These are phyloP conservation scores for Aphelinus atriplicis DNA, from an alignment of 1,140 invertebrate genomes.

Conservation along the genomic window DNA sequence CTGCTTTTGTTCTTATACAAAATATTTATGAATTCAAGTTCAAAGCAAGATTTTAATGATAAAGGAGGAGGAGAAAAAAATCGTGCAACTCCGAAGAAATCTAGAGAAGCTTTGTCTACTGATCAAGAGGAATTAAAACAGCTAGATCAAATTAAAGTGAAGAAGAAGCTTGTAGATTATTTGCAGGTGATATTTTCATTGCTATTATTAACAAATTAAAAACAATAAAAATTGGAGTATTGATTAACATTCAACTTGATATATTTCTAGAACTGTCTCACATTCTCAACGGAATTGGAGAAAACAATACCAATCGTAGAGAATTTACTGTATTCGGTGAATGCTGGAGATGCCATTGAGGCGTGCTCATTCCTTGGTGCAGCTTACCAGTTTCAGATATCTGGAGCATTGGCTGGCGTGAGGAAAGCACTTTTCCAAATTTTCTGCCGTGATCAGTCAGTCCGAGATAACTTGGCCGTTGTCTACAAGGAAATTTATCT, in stretches of 20 bases:
- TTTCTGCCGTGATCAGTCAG: conserved; percentile 70
- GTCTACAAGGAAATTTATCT: conserved; percentile 77
- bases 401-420: conserved; percentile 76
- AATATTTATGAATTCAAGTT: conserved; percentile 58
- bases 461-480: conserved; percentile 69
- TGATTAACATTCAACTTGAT: conserved; percentile 45
- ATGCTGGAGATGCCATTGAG: conserved; percentile 81
- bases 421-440: conserved; percentile 78
- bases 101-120: conserved; percentile 39
- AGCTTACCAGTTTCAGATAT: conserved; percentile 81
- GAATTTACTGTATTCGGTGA: conserved; percentile 78
- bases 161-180: conserved; percentile 56
- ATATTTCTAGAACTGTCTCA: conserved; percentile 69
- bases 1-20: conserved; percentile 56
- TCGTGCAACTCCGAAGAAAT: conserved; percentile 14
- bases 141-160: conserved; percentile 51
- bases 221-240: no score
- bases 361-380: conserved; percentile 86
- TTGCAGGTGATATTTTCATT: conserved; percentile 50
- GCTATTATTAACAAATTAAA: no score
- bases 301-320: conserved; percentile 77
- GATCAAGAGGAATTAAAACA: conserved; percentile 49
- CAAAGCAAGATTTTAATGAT: conserved; percentile 38
- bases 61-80: conserved; percentile 41
- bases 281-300: conserved; percentile 76